Base-by-base conservation (phyloP, 2,797 vertebrate species). In the Aldrovandia affinis region DNA sequence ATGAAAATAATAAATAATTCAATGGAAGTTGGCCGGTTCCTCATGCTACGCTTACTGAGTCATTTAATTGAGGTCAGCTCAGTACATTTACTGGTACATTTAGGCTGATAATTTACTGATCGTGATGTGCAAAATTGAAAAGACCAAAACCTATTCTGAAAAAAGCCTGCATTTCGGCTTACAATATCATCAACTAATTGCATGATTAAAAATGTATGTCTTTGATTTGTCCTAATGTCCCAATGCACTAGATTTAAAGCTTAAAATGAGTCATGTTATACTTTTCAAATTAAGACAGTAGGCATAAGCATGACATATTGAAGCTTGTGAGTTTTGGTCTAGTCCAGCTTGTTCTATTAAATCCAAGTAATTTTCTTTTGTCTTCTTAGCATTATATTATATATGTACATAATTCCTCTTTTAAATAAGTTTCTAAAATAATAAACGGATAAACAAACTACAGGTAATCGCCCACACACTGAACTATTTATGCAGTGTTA, bases 61-160 rank as follows among this genome's bases (percentile, higher is more conserved):
- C 78, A 88, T 83, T 88, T 88, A 88, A 90, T 80, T 83, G 84
- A 84, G 89, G 89, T 89, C 89, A 88, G 83, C 87, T 82, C 81
- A 77, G 82, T 47, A 25, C 55, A 81, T 85, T 88, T 85, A 47
- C 73, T 20, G 33, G 70, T 73, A 86, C 85, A 81, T 86, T 90
- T 84, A 75, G 78, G 83, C 55, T 78, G 84, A 89, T 82, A 85
- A 47, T 47, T 81, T 85, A 87, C 59, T 39, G 59, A 82, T 68
- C 61, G 68, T 47, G n/a, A 65, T 52, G 77, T 80, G 55, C 68
- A 79, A 81, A 63, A 75, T 57, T 63, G 83, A 30, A 44, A 82
- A 81, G 77, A 77, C 83, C 83, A 85, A 86, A 85, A 77, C 42
- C 82, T 83, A 88, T 88, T 87, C 87, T 75, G 30, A 82, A 8